Conservation (phyloP, 1,140 invertebrate genomes). For the Gryon sp. region DNA sequence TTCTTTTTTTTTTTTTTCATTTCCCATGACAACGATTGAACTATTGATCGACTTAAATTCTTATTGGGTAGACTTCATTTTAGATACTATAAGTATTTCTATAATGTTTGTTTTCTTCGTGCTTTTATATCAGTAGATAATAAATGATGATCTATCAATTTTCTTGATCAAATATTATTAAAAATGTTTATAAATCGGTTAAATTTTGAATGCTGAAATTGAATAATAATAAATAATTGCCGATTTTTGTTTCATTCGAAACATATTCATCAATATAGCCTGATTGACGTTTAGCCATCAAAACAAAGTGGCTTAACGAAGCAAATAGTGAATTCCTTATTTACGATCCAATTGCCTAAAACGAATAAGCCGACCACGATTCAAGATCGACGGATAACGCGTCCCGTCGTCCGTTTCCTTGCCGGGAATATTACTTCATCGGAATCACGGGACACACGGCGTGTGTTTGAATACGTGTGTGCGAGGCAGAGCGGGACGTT, state of each 20-base stretch:
- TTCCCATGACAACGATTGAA: not conserved
- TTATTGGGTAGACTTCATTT: not conserved
- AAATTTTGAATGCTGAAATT: no score
- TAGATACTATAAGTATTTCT: conserved; percentile 7
- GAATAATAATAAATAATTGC: no score
- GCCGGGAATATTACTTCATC: conserved; percentile 43
- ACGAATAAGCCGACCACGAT: conserved; percentile 36
- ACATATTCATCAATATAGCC: conserved; percentile 22
- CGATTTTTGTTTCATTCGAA: conserved; percentile 23
- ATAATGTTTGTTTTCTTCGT: no score
- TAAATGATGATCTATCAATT: no score
- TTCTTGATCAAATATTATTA: no score
- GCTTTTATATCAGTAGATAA: no score
- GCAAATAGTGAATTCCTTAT: conserved; percentile 17
- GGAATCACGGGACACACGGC: conserved; percentile 21
- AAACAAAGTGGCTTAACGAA: conserved; percentile 15
- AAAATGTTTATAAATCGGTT: no score
- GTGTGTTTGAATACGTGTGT: conserved; percentile 21
- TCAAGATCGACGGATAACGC: conserved; percentile 42
- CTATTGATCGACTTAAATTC: not conserved
- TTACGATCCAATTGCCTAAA: conserved; percentile 48
- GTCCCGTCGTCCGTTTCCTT: conserved; percentile 46
- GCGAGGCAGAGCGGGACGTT: no score
- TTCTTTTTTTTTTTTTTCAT: conserved; percentile 1
- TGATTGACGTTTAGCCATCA: conserved; percentile 1